Base-by-base conservation (phyloP, 1,140 invertebrate genomes). In the Drosophila sechellia region DNA sequence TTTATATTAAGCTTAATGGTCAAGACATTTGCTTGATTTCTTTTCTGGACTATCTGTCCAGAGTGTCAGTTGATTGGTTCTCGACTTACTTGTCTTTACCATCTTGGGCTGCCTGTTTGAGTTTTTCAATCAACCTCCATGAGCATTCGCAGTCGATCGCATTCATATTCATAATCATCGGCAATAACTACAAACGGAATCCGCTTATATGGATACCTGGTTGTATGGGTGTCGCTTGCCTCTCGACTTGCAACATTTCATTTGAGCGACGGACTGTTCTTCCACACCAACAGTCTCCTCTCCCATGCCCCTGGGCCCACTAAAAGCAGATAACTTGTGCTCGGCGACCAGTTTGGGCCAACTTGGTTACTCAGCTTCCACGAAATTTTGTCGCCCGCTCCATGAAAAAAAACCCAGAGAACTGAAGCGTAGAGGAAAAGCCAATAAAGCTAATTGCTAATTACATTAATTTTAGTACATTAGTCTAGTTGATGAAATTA, bases 211-310 rank as follows among this genome's bases (percentile, higher is more conserved):
- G 77, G 81, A 61, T 57, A 60, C 72, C 81, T 53, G 59, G 35
- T 35, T 69, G 63, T 74, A 59, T 70, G 65, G 64, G 75, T 83
- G 77, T 60, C 61, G 61, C 53, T 58, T 65, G 69, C 61, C 54
- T 52, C 43, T 64, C 65, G 72, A 59, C 69, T 87, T 86, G 81
- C 83, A 86, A 79, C 81, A 86, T 75, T 71, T 87, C 25, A 60
- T 55, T 40, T 49, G 50, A 46, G 57, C 64, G 48, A 53, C 48
- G 45, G 64, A 37, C 61, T 43, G 37, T 45, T 55, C 17, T 58
- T 20, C 34, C 22, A 25, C 40, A n/a, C 27, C 39, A 22, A 25
- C 57, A 55, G 40, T n/a, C 22, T 43, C 49, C 53, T 43, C 60
- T 46, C 53, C 52, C 64, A 52, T 40, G 43, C 31, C 53, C 11